Conservation (phyloP, 1,140 invertebrate species). For the Homarus americanus region DNA sequence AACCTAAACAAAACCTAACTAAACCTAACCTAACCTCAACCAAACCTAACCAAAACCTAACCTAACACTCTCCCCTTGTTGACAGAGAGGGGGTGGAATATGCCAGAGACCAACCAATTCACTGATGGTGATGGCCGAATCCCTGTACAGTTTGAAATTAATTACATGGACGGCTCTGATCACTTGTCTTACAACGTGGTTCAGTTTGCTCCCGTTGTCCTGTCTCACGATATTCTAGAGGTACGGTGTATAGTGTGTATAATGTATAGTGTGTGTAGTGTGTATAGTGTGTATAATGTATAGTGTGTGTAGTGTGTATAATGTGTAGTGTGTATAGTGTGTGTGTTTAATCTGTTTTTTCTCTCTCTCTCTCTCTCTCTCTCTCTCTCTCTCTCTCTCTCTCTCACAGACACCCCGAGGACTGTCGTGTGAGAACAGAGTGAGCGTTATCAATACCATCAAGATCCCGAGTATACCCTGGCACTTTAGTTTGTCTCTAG, state of each 20-base stretch:
- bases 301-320: background rate
- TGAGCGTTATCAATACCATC: background rate
- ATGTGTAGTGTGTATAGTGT: background rate
- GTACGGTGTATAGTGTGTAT: background rate
- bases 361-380: too few relatives aligned
- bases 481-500: slow-evolving; percentile 44
- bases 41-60: too few relatives aligned
- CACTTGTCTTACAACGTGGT: slow-evolving; percentile 1
- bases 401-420: slow-evolving; percentile 40
- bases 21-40: background rate
- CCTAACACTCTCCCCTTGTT: background rate
- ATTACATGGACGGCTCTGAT: background rate
- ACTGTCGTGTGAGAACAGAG: slow-evolving; percentile 21
- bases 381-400: background rate
- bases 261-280: background rate
- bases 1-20: background rate
- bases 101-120: background rate
- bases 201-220: background rate
- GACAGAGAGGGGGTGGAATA: background rate
- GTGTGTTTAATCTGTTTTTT: background rate
- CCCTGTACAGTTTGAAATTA: background rate
- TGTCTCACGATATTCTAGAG: background rate
- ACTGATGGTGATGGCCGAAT: background rate
- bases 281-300: background rate
- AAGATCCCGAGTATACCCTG: slow-evolving; percentile 21